Evolutionary conservation across 2,113 vertebrate genomes (phyloP).

Genomic region (Microcebus murinus): DNA sequence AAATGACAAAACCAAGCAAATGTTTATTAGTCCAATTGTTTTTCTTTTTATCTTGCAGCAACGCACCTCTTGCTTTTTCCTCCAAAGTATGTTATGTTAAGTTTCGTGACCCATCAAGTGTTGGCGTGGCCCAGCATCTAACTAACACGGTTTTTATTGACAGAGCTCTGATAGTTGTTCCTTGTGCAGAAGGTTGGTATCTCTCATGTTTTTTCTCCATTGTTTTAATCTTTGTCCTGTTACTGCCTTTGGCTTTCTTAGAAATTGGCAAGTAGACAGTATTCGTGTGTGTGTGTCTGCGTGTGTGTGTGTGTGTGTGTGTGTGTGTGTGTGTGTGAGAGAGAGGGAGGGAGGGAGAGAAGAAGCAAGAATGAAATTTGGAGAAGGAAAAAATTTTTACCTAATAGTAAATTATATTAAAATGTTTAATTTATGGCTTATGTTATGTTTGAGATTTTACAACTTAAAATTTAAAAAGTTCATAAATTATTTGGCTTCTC

Average conservation of each 20-base stretch:
- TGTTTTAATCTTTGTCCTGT: conserved; percentile 74
- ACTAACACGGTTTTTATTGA: conserved; percentile 99
- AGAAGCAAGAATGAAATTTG: background rate
- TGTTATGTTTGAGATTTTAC: background rate
- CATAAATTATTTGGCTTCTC: conserved; percentile 13
- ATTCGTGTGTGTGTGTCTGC: background rate
- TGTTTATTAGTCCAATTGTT: conserved; percentile 68
- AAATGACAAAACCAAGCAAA: conserved; percentile 47
- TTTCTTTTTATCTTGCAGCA: conserved; percentile 89
- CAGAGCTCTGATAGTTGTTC: conserved; percentile 99
- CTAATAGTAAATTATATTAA: conserved; percentile 38
- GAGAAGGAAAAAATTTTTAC: background rate
- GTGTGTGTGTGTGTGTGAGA: too few relatives aligned
- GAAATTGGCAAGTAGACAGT: conserved; percentile 68
- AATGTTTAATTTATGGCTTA: conserved; percentile 19
- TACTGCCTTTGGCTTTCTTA: conserved; percentile 74
- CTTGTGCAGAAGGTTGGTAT: conserved; percentile 98
- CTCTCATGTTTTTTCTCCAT: conserved; percentile 59
- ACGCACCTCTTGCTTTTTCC: conserved; percentile 94
- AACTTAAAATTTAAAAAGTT: conserved; percentile 29
- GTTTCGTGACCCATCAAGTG: conserved; percentile 96
- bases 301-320: background rate
- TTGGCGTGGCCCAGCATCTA: conserved; percentile 99
- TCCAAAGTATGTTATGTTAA: conserved; percentile 99
- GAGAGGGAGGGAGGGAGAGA: too few relatives aligned